Conservation (phyloP, 2,113 vertebrate species). For the Sinocyclocheilus anophthalmus region DNA sequence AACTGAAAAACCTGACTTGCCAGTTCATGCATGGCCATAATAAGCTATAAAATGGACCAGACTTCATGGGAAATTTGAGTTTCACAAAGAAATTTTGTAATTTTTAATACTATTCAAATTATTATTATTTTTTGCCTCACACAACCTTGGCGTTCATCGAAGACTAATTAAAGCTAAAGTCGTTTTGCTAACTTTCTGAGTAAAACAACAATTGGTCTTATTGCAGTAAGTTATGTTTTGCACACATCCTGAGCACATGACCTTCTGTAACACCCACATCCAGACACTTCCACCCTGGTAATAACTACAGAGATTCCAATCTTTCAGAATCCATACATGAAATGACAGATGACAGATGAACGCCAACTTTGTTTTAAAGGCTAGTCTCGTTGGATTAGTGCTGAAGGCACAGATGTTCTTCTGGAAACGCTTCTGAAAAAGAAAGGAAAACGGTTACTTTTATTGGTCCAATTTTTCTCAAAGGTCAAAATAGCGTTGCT, state of each 20-base stretch:
- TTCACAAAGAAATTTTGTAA: no score
- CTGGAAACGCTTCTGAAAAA: not conserved
- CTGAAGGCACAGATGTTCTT: not conserved
- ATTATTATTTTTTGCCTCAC: no score
- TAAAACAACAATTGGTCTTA: not conserved
- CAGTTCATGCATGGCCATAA: no score
- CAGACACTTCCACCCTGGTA: not conserved
- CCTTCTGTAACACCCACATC: not conserved
- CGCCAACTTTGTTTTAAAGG: no score
- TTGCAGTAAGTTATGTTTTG: not conserved
- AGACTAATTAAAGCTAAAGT: no score
- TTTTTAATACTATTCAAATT: no score
- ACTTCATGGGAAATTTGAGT: no score
- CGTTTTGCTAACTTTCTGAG: not conserved
- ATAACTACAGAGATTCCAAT: not conserved
- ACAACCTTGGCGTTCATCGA: no score
- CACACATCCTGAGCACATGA: not conserved
- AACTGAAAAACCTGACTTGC: no score
- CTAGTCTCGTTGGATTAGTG: not conserved
- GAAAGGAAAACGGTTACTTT: not conserved
- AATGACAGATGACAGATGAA: slow-evolving; percentile 2
- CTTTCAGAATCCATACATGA: not conserved
- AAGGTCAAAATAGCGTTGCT: not conserved
- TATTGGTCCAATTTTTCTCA: not conserved
- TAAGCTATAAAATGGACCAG: no score